Base-by-base conservation (phyloP, 2,797 vertebrate genomes). In the Lacerta bilineata region DNA sequence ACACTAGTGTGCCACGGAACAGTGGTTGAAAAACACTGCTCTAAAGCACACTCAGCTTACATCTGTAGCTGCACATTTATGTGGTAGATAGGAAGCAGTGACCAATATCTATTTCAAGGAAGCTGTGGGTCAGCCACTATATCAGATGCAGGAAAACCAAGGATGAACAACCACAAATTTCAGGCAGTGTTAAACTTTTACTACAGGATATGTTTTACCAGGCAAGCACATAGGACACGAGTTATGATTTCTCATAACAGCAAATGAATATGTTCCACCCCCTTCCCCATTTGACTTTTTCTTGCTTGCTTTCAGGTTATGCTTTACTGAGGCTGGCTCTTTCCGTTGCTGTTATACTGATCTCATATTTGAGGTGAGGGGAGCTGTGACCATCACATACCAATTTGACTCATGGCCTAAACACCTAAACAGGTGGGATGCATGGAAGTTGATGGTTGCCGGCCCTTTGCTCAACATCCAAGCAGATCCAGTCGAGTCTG, bases 381-480 rank as follows among this genome's bases (percentile, higher is more conserved):
- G 25, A 29, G 59, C 87, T 2, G 90, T 80, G 20, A 87, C 91
- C 27, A 1, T 90, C 0, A 59, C 87, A 59, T 92, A 93, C 36
- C 55, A 72, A 46, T 89, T 92, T 80, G 82, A 89, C 84, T 36
- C 69, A 43, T 94, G 93, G 93, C 25, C 46, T 50, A 59, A 59
- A 33, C 41, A 84, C 33, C 79, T 89, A 20, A 4, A 7, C 15
- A 0, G 8, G 17, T 23, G 2, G 33, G 29, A 46, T 15, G 18
- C 3, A 15, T 6, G 64, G 9, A 78, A 29, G 5, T 89, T 89
- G 91, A 64, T 86, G 72, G 68, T 90, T 27, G 92, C 80, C 3
- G 93, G 93, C 0, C 93, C 93, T 84, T 86, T 95, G 39, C 78
- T 94, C 86, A 46, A 92, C 64, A 91, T 95, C 79, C 91, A 84